phyloP scores from a whole-genome alignment of 2,797 vertebrate species.

The Petrocephalus sullivani region DNA sequence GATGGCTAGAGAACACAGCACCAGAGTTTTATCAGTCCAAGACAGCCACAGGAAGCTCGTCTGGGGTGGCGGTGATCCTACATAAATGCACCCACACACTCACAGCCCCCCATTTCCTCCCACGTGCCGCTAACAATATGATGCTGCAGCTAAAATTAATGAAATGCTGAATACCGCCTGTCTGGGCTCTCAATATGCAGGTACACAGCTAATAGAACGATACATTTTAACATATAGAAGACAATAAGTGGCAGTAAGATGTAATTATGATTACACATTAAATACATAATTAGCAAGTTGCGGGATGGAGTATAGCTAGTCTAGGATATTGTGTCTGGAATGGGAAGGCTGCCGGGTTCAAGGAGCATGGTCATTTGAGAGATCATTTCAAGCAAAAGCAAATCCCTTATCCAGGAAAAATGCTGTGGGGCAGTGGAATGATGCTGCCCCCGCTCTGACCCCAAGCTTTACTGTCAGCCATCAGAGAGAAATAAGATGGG shows the following conservation, averaged over 20 bases:
- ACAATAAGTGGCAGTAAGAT: background rate
- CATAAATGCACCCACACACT: background rate
- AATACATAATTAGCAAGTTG: background rate
- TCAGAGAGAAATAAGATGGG: background rate
- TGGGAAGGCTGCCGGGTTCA: background rate
- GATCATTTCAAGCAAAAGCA: background rate
- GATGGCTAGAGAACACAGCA: slow-evolving; percentile 59
- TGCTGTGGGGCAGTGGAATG: background rate
- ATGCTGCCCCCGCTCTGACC: background rate
- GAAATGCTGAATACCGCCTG: background rate
- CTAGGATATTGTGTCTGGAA: background rate
- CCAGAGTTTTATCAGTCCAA: background rate
- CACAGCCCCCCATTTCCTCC: background rate
- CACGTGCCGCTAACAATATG: background rate
- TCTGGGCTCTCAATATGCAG: background rate
- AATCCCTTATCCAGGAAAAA: background rate
- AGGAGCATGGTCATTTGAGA: background rate
- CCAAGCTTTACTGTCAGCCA: background rate
- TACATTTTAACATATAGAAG: background rate
- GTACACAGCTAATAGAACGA: background rate
- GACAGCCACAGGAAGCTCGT: background rate
- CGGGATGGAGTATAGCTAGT: background rate
- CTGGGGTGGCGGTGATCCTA: background rate
- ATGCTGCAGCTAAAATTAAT: background rate
- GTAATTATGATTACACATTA: background rate